Conservation (phyloP, 2,888 invertebrate species). For the Ophion slaviceki region DNA sequence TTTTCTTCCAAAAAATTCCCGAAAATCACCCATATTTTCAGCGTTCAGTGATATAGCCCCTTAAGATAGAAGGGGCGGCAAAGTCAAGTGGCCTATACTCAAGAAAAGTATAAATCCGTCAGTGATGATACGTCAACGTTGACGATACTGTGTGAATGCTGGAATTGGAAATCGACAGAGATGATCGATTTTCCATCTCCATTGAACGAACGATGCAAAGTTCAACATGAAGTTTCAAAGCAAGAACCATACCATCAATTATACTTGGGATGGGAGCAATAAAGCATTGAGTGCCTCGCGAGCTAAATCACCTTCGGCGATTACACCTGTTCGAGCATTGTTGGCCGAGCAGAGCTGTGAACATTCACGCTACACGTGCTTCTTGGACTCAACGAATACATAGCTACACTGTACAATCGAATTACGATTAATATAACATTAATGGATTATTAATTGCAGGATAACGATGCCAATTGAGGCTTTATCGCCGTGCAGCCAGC, state of each 20-base stretch:
- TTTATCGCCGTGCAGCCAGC: not conserved
- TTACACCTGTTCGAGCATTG: constrained; percentile 19
- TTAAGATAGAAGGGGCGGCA: too few species aligned
- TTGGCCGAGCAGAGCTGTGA: not conserved
- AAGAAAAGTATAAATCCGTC: too few species aligned
- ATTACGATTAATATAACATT: constrained; percentile 11
- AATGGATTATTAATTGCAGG: constrained; percentile 14
- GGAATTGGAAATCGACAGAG: not conserved
- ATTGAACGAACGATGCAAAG: not conserved
- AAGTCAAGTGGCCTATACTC: too few species aligned
- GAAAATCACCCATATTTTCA: too few species aligned
- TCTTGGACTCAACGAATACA: not conserved
- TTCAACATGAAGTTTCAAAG: constrained; percentile 3
- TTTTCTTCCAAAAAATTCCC: too few species aligned
- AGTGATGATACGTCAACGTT: not conserved
- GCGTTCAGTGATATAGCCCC: too few species aligned
- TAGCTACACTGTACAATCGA: not conserved
- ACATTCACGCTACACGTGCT: not conserved
- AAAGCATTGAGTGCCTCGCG: constrained; percentile 18
- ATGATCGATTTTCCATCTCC: not conserved
- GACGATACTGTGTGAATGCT: not conserved
- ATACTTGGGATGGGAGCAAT: constrained; percentile 15
- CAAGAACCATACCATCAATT: not conserved
- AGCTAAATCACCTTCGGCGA: constrained; percentile 31
- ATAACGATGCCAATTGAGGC: not conserved